Evolutionary conservation across 2,113 vertebrate genomes (phyloP).

Genomic region (Ptyas mucosa): DNA sequence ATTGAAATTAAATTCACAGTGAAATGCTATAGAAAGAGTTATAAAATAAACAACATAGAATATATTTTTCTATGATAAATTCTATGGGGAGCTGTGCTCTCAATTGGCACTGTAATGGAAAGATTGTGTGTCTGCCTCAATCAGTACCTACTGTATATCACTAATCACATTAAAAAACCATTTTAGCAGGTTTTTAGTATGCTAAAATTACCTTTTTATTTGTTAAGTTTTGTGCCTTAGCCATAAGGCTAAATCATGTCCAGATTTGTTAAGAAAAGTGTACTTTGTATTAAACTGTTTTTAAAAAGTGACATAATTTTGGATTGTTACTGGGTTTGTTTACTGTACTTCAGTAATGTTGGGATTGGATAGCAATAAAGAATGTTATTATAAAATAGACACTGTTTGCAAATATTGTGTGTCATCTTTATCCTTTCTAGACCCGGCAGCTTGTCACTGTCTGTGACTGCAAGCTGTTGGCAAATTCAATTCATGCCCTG

Average conservation of each 20-base stretch:
- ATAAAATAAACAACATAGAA: background rate
- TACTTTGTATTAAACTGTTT: background rate
- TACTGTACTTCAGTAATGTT: background rate
- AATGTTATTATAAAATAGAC: background rate
- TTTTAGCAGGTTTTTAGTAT: background rate
- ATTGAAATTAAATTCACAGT: background rate
- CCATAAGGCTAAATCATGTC: background rate
- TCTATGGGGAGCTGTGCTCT: background rate
- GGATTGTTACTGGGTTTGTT: background rate
- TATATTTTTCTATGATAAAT: background rate
- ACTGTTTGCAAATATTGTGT: background rate
- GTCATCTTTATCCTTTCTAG: constrained; percentile 62
- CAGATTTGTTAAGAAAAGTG: background rate
- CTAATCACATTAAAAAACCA: background rate
- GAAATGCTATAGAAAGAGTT: background rate
- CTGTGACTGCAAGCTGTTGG: constrained; percentile 94
- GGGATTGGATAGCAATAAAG: background rate
- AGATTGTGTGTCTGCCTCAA: background rate
- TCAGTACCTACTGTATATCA: background rate
- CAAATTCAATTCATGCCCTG: constrained; percentile 89
- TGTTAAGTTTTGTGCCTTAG: background rate
- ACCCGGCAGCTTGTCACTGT: constrained; percentile 93
- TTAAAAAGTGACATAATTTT: background rate
- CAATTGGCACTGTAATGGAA: background rate
- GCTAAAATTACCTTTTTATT: background rate